Evolutionary conservation across 2,113 vertebrate species (phyloP).

Genomic region (Xiphophorus hellerii): DNA sequence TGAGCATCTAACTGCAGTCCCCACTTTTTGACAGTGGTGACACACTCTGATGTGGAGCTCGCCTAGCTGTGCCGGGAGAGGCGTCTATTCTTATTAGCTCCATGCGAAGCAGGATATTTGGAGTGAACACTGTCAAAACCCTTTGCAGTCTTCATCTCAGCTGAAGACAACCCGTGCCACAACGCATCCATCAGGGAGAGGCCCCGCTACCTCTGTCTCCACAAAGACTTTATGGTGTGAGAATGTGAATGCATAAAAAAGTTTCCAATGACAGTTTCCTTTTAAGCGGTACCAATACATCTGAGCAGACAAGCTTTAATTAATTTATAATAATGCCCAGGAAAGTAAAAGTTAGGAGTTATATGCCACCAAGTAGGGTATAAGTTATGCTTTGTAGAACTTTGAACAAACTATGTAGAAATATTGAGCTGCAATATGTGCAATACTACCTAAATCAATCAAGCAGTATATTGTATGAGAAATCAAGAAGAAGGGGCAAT

Average conservation of each 20-base stretch:
- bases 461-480: no score
- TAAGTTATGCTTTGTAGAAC: not conserved
- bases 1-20: constrained; percentile 60
- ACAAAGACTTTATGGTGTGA: constrained; percentile 38
- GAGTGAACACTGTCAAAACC: constrained; percentile 73
- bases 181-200: constrained; percentile 49
- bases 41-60: constrained; percentile 59
- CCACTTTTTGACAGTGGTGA: constrained; percentile 65
- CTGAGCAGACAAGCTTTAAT: constrained; percentile 33
- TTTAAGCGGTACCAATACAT: constrained; percentile 38
- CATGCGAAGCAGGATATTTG: constrained; percentile 60
- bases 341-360: constrained; percentile 11
- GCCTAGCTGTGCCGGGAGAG: constrained; percentile 56
- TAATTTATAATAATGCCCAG: constrained; percentile 55
- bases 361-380: constrained; percentile 9
- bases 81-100: constrained; percentile 71
- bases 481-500: no score
- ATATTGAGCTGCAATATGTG: no score
- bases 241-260: constrained; percentile 44
- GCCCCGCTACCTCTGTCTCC: constrained; percentile 45
- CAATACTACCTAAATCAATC: no score
- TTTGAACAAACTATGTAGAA: not conserved
- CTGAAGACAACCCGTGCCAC: constrained; percentile 62
- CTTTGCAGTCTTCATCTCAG: constrained; percentile 52
- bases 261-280: constrained; percentile 51